phyloP scores from a whole-genome alignment of 2,888 invertebrate genomes.

The Tenodera sinensis region DNA sequence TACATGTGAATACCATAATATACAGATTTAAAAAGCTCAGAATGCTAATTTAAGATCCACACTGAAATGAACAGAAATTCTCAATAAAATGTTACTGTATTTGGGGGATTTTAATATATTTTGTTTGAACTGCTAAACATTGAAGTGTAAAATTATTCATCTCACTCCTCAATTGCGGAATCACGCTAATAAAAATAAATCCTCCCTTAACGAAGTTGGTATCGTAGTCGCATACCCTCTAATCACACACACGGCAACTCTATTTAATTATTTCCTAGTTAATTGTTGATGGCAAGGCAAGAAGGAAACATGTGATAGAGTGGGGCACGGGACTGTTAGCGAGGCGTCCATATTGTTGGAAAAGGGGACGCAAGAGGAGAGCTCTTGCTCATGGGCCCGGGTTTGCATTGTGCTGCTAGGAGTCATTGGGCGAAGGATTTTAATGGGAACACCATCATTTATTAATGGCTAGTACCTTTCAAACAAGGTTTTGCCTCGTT shows the following conservation, averaged over 20 bases:
- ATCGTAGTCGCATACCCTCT: neutral
- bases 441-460: neutral
- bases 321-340: neutral
- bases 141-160: no score
- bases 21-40: no score
- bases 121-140: no score
- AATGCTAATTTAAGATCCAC: no score
- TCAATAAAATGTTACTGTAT: no score
- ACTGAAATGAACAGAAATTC: no score
- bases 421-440: constrained; percentile 8
- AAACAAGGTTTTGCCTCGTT: neutral
- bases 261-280: neutral
- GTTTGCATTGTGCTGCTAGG: neutral
- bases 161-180: no score
- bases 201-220: neutral
- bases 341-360: neutral
- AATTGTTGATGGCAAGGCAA: neutral
- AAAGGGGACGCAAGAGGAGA: neutral
- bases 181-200: neutral
- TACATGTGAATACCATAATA: no score
- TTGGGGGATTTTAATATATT: no score
- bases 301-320: neutral
- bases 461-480: constrained; percentile 3
- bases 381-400: neutral
- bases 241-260: neutral